Evolutionary conservation across 2,113 vertebrate species (phyloP).

Genomic region (Notarius quadriscutis): DNA sequence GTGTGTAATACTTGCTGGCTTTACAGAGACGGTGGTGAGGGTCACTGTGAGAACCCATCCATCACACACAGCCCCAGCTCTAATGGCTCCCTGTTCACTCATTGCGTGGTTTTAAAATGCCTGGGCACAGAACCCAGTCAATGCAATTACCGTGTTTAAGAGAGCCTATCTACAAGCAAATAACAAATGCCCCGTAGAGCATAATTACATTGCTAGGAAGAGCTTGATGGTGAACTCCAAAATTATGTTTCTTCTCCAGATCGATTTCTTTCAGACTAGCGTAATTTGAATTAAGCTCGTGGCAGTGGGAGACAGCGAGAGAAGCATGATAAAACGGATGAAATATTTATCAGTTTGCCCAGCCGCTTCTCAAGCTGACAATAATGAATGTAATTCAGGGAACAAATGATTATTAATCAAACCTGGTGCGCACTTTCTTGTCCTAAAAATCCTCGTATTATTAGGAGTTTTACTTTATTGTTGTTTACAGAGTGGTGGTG

Average conservation of each 20-base stretch:
- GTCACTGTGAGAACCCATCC: slow-evolving; percentile 61
- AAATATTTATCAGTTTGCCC: slow-evolving; percentile 65
- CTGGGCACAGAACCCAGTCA: slow-evolving; percentile 56
- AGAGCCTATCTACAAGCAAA: slow-evolving; percentile 57
- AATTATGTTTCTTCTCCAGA: slow-evolving; percentile 68
- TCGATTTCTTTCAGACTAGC: slow-evolving; percentile 63
- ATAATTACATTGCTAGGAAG: slow-evolving; percentile 64
- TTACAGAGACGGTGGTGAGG: slow-evolving; percentile 52
- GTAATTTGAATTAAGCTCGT: slow-evolving; percentile 62
- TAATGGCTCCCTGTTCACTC: slow-evolving; percentile 69
- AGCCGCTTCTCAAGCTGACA: slow-evolving; percentile 52
- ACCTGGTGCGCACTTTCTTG: neutral
- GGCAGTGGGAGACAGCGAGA: slow-evolving; percentile 52
- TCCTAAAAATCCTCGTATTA: neutral
- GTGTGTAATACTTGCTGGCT: slow-evolving; percentile 38
- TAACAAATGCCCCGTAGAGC: slow-evolving; percentile 62
- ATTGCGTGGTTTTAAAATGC: slow-evolving; percentile 70
- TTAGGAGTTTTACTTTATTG: neutral
- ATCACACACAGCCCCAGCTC: slow-evolving; percentile 64
- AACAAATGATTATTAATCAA: slow-evolving; percentile 33
- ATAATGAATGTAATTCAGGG: slow-evolving; percentile 56
- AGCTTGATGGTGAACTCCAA: slow-evolving; percentile 63
- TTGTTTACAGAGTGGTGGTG: neutral
- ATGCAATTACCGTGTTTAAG: slow-evolving; percentile 65
- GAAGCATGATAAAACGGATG: slow-evolving; percentile 54